Evolutionary conservation across 2,113 vertebrate genomes (phyloP).

Genomic region (Oxyura jamaicensis): DNA sequence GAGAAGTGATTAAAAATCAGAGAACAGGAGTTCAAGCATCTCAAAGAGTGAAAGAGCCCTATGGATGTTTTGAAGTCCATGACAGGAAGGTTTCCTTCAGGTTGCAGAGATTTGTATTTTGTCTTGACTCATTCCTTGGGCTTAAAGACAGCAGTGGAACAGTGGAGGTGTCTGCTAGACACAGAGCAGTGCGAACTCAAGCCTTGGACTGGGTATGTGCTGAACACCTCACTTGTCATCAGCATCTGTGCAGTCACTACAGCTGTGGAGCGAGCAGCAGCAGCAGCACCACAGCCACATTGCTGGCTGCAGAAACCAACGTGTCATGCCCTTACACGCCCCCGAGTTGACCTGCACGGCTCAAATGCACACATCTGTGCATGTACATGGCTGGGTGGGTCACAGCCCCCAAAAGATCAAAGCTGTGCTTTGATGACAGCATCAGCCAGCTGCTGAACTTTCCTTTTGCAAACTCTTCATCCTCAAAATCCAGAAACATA

Average conservation of each 20-base stretch:
- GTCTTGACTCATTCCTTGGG: background rate
- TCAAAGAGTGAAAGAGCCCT: background rate
- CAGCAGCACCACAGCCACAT: background rate
- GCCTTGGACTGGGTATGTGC: background rate
- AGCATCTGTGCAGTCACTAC: background rate
- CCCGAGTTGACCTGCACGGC: rapidly evolving
- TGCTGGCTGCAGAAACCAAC: background rate
- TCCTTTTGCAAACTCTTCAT: background rate
- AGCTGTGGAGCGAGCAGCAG: background rate
- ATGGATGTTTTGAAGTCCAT: background rate
- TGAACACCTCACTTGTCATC: background rate
- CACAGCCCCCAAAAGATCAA: background rate
- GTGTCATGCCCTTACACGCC: rapidly evolving
- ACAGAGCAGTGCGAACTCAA: background rate
- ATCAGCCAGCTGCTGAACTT: constrained; percentile 18
- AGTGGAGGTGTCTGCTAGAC: background rate
- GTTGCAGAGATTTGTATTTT: background rate
- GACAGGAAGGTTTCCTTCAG: background rate
- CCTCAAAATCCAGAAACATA: constrained; percentile 31
- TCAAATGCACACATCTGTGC: rapidly evolving
- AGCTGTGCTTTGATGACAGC: background rate
- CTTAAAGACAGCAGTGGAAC: background rate
- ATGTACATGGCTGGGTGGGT: background rate
- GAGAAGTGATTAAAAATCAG: background rate
- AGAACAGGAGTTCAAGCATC: background rate